Evolutionary conservation across 1,140 invertebrate species (phyloP).

Genomic region (Thereuonema tuberculata): DNA sequence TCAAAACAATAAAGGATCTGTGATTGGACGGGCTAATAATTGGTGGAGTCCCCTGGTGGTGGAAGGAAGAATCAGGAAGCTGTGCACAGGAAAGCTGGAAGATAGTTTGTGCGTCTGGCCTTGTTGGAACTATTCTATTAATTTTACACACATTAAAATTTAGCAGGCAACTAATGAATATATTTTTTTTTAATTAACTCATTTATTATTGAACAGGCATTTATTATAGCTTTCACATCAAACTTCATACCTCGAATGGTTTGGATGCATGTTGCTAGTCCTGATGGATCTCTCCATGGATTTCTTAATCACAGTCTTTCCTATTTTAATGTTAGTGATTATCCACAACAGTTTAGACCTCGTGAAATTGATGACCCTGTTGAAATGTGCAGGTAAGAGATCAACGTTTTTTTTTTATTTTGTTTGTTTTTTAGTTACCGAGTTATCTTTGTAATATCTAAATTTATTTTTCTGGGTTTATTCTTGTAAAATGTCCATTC

Average conservation of each 20-base stretch:
- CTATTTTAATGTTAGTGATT: conserved; percentile 50
- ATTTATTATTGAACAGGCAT: conserved; percentile 51
- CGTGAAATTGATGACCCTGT: conserved; percentile 21
- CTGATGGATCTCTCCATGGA: conserved; percentile 47
- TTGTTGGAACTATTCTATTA: too few species aligned
- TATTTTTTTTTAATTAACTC: conserved; percentile 7
- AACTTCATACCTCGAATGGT: conserved; percentile 89
- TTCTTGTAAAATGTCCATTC: not conserved
- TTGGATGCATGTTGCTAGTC: conserved; percentile 48
- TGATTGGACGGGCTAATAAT: too few species aligned
- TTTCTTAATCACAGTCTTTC: conserved; percentile 75
- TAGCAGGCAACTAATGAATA: too few species aligned
- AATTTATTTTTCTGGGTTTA: not conserved
- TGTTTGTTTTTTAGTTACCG: not conserved
- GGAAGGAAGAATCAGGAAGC: too few species aligned
- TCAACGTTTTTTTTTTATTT: conserved; percentile 1
- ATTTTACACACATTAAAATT: too few species aligned
- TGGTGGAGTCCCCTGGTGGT: too few species aligned
- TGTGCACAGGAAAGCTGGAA: too few species aligned
- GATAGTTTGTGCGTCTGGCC: too few species aligned
- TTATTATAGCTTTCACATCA: conserved; percentile 97
- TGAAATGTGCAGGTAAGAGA: conserved; percentile 44
- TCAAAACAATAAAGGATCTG: too few species aligned
- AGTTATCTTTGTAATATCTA: not conserved
- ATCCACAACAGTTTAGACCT: not conserved